Evolutionary conservation across 2,888 invertebrate species (phyloP), one percentile per base, ranked within the genome.

Genomic region (Morinoia aosen): DNA sequence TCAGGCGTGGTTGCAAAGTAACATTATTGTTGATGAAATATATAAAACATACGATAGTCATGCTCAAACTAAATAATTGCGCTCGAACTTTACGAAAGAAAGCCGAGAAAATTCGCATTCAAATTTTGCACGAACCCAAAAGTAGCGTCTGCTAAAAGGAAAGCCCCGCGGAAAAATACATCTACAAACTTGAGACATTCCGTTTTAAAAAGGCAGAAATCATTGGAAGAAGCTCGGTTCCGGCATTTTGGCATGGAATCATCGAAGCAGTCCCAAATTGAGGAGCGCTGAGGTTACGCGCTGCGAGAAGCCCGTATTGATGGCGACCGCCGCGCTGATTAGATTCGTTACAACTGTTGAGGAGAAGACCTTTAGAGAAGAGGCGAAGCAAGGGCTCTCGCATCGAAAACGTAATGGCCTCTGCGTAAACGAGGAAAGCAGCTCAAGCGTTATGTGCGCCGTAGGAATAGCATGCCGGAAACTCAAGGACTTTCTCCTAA

Each of bases 281-380:
- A 48, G 90, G 40, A 39, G 90, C n/a, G 90, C 90, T 90, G 90
- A 90, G 90, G 90, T 90, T 90, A 90, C 40, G 90, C 40, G 88
- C 19, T 40, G 19, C 90, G 90, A 39, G 93, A 93, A 56, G 93
- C n/a, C 58, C 48, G n/a, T 93, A 93, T 93, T 93, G 93, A 93
- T 93, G 57, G 57, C 7, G 93, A 57, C 93, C 93, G 57, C 57
- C 7, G 93, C 56, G 57, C n/a, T 93, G 93, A 93, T 93, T 93
- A 57, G 93, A 57, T 93, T 93, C 93, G 93, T 93, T 93, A 93
- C 57, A 93, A 93, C 40, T 48, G 90, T 4, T 90, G 90, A 90
- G 40, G 90, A 90, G 90, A 40, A 39, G 90, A 90, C 90, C 90
- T 90, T 90, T 90, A 90, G 40, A 90, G 90, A 19, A 90, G 90